A percentile compares a stretch with the other conserved stretches of the same genome.
Conservation (phyloP, 2,888 invertebrate species). For the Hanleya hanleyi region DNA sequence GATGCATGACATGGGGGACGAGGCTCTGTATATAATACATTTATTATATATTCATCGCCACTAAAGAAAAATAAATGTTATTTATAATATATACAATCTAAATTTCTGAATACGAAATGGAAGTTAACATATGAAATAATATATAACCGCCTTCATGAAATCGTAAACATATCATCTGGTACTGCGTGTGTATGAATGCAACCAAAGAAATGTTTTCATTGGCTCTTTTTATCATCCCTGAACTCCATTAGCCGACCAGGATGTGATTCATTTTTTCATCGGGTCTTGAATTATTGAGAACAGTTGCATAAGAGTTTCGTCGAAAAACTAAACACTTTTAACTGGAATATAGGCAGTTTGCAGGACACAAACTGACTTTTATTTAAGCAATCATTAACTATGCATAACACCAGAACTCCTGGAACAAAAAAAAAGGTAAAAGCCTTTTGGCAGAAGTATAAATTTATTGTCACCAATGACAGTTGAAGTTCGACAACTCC, state of each 20-base stretch:
- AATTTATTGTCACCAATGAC: no score
- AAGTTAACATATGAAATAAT: no score
- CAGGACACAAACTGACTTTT: background rate
- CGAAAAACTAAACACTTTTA: background rate
- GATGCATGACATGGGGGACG: no score
- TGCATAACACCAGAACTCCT: no score
- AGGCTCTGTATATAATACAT: no score
- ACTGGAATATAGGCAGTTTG: background rate
- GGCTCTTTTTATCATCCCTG: background rate
- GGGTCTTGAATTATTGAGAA: background rate
- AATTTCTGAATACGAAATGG: no score
- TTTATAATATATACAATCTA: no score
- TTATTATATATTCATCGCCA: no score
- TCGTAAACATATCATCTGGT: background rate
- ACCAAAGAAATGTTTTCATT: background rate
- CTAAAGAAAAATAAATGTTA: no score
- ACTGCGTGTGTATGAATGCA: background rate
- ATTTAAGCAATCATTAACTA: background rate
- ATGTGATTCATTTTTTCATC: background rate
- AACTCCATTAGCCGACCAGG: slow-evolving; percentile 1
- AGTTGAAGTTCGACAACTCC: no score
- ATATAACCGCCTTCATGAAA: no score
- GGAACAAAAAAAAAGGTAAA: background rate
- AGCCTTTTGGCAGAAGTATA: background rate
- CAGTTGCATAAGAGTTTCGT: background rate